Conservation (phyloP, 2,797 vertebrate species). For the Poeciliopsis paucimaculata region DNA sequence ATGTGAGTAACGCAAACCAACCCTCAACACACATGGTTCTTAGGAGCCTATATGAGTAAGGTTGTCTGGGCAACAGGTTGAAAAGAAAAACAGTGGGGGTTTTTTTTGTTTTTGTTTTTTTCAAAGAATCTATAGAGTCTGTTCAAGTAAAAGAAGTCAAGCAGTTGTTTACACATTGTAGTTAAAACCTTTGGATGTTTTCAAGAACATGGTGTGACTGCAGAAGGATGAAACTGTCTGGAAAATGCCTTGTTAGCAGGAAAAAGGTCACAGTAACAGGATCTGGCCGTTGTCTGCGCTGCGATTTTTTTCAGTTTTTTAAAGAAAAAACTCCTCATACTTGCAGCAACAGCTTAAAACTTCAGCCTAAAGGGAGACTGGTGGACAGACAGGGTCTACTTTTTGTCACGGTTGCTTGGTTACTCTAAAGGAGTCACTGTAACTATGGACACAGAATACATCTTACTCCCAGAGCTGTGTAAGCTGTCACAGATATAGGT, state of each 20-base stretch:
- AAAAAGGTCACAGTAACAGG: background rate
- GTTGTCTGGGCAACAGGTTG: constrained; percentile 13
- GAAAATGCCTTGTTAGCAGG: background rate
- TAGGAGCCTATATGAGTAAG: constrained; percentile 4
- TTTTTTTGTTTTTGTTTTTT: background rate
- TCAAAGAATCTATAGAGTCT: background rate
- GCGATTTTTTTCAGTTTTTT: constrained; percentile 23
- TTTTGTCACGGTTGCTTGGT: constrained; percentile 67
- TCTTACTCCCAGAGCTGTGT: constrained; percentile 32
- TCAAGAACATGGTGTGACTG: background rate
- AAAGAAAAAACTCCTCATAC: constrained; percentile 19
- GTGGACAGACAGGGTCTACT: constrained; percentile 44
- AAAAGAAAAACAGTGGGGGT: background rate
- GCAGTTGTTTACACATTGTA: background rate
- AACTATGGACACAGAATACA: constrained; percentile 55
- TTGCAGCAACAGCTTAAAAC: constrained; percentile 49
- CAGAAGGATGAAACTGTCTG: background rate
- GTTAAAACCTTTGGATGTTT: background rate
- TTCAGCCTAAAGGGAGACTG: constrained; percentile 41
- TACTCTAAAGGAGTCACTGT: constrained; percentile 51
- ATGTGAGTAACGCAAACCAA: constrained; percentile 25
- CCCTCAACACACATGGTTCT: constrained; percentile 23
- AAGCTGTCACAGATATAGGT: constrained; percentile 21
- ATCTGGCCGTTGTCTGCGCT: constrained; percentile 11
- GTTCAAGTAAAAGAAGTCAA: background rate